Percentiles rank a stretch among this genome's conserved stretches.
These are phyloP conservation scores for Phaethon lepturus DNA, from an alignment of 2,113 vertebrate species.

Conservation along the genomic window DNA sequence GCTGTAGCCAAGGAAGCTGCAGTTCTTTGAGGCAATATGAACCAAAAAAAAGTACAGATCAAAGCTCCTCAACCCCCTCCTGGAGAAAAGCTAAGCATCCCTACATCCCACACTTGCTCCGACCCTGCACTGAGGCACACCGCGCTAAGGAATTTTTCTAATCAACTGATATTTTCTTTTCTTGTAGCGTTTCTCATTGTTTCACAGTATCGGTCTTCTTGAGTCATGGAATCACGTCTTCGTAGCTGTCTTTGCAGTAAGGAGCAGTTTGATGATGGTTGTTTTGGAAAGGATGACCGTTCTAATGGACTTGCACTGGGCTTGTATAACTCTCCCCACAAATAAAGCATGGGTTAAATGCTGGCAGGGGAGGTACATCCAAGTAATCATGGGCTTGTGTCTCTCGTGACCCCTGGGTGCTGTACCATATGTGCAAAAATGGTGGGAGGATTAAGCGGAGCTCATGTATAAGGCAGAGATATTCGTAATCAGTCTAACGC, in stretches of 20 bases:
- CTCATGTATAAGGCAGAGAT: not conserved
- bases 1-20: not conserved
- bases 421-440: not conserved
- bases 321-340: not conserved
- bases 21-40: not conserved
- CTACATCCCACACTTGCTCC: not conserved
- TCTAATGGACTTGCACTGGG: not conserved
- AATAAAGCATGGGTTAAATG: not conserved
- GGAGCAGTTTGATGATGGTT: not conserved
- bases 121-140: not conserved
- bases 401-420: not conserved
- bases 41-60: not conserved
- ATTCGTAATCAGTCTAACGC: not conserved
- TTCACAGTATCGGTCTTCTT: rapidly evolving
- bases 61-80: not conserved
- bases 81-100: not conserved
- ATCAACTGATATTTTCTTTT: not conserved
- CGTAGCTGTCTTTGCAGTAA: slow-evolving; percentile 8
- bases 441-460: not conserved
- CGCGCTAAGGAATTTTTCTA: rapidly evolving
- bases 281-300: not conserved
- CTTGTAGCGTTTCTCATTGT: rapidly evolving
- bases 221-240: not conserved
- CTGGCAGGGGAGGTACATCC: not conserved
- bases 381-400: rapidly evolving